phyloP scores from a whole-genome alignment of 2,797 vertebrate genomes.

The Onychomys arenicola region DNA sequence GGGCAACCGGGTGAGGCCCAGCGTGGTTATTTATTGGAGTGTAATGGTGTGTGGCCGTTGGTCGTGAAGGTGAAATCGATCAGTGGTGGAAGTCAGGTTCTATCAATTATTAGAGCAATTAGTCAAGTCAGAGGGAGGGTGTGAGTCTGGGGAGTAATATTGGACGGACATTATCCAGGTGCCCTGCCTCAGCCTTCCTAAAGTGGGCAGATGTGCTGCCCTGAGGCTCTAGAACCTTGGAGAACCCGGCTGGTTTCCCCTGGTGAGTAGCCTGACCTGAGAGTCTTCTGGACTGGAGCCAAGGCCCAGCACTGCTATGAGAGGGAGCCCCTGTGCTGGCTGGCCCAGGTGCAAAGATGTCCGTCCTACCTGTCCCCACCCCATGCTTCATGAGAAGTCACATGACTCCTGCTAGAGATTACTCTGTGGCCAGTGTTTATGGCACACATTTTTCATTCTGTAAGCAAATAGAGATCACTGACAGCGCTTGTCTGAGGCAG shows the following conservation, averaged over 20 bases:
- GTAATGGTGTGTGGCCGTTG: constrained; percentile 92
- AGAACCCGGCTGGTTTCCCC: constrained; percentile 31
- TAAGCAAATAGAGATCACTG: constrained; percentile 88
- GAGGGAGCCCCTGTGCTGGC: neutral
- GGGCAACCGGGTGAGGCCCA: constrained; percentile 79
- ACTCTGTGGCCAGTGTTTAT: constrained; percentile 84
- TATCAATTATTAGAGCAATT: constrained; percentile 96
- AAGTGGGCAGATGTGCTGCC: constrained; percentile 63
- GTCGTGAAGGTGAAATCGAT: constrained; percentile 91
- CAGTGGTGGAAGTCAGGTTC: constrained; percentile 89
- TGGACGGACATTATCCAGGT: constrained; percentile 80
- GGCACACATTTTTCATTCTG: constrained; percentile 88
- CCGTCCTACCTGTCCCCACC: constrained; percentile 82
- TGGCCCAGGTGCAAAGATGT: constrained; percentile 53
- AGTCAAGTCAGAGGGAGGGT: constrained; percentile 90
- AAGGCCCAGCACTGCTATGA: constrained; percentile 22
- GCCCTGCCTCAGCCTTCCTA: constrained; percentile 23
- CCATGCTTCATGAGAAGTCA: constrained; percentile 79
- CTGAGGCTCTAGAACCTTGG: constrained; percentile 69
- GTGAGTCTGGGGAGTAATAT: constrained; percentile 85
- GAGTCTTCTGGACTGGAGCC: constrained; percentile 30
- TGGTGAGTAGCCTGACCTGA: neutral
- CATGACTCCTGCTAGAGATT: constrained; percentile 83
- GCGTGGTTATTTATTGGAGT: constrained; percentile 87
- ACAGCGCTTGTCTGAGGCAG: constrained; percentile 74